Base-by-base conservation (phyloP, 2,113 vertebrate species). In the Pongo abelii region DNA sequence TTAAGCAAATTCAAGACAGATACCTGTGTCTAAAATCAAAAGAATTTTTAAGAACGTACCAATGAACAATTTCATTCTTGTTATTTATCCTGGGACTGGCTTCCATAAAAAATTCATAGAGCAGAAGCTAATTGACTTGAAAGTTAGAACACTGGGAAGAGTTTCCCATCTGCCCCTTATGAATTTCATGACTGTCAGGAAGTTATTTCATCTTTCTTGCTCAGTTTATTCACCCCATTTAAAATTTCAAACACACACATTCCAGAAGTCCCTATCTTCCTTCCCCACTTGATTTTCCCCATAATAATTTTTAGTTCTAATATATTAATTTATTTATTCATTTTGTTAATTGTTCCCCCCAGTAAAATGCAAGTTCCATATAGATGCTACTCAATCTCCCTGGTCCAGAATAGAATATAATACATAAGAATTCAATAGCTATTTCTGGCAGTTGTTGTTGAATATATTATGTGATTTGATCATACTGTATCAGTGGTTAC, bases 251-350 rank as follows among this genome's bases (percentile, higher is more conserved):
- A 86, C 25, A 86, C 75, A 75, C 20, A 50, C 30, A 55, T 25
- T 18, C 30, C 25, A 96, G 48, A 8, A 55, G 6, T 69, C 16
- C 1, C 18, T 40, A 3, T 38, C 8, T 86, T 35, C 59, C 25
- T 74, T 93, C 5, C 40, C 50, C 22, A 43, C 32, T 90, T 40
- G 79, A 72, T 94, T 48, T 91, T 84, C 32, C 57, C 79, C 30
- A 38, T 9, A 72, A 16, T 14, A 92, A 8, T 77, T 83, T 89
- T 96, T 32, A 91, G 59, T 92, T 91, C 52, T 61, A 81, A n/a
- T 77, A 48, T 69, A 89, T 48, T 72, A 84, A 94, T 72, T 74
- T 77, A 95, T 46, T 92, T 88, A 57, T 50, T 86, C 32, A 93
- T 90, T 96, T 77, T 92, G 52, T 80, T 85, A 81, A 35, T 30